Evolutionary conservation across 1,140 invertebrate species (phyloP), one percentile per base, ranked within the genome.

Genomic region (Calliopsis andreniformis): DNA sequence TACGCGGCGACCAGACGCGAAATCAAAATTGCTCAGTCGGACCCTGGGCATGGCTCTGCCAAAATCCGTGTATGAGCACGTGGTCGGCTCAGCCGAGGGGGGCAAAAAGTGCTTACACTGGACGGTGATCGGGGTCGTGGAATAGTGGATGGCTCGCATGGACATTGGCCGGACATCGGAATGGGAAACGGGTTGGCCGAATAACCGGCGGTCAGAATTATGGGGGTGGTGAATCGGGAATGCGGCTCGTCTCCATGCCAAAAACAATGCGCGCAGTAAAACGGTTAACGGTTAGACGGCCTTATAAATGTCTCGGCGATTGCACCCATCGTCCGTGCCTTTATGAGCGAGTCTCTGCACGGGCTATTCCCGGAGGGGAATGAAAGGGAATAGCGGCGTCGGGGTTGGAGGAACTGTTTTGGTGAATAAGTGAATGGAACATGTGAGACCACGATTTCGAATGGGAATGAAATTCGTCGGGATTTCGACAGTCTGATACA

Each of bases 141-240:
- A 62, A 61, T 49, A 25, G 64, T 70, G 66, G 76, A 43, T 28
- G 35, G 80, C 77, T 59, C 68, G 75, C 58, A 47, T 72, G 73
- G 66, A 79, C 76, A 81, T 79, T 73, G 71, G 72, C 55, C 70
- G 76, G 70, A 80, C 79, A 77, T 80, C 43, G 68, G 79, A 80
- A 85, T 82, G 70, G 79, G 78, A 78, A 87, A 83, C 81, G 66
- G 79, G 79, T 87, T 82, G 84, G 78, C 83, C 80, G 82, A 87
- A 79, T 83, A 79, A 79, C 78, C 73, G 71, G 67, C 45, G 80
- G 76, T 84, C 72, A 76, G 66, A 80, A 73, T 82, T 78, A 83
- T 78, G 73, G 81, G 66, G 58, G 67, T 39, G 75, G 71, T 64
- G 72, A 66, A 83, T 76, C 69, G 71, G 51, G 64, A 79, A 78